Evolutionary conservation across 2,113 vertebrate species (phyloP).

Genomic region (Tychaedon coryphoeus): DNA sequence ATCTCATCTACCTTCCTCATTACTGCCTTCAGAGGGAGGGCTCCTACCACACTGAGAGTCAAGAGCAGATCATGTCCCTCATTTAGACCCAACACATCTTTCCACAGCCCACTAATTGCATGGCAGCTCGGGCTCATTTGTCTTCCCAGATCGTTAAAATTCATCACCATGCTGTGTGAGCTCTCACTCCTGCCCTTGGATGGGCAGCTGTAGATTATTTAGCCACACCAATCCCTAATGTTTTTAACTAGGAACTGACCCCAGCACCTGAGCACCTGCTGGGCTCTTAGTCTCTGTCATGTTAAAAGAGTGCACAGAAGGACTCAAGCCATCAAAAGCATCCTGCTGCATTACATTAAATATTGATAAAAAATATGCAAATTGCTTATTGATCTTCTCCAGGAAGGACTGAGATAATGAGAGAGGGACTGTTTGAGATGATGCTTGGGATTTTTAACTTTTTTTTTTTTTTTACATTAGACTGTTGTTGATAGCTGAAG

Average conservation of each 20-base stretch:
- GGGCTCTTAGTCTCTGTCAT: slow-evolving; percentile 76
- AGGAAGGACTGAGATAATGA: slow-evolving; percentile 69
- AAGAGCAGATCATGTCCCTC: slow-evolving; percentile 88
- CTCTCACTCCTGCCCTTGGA: slow-evolving; percentile 60
- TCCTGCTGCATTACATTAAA: slow-evolving; percentile 84
- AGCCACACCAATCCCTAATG: slow-evolving; percentile 68
- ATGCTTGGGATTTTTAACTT: slow-evolving; percentile 52
- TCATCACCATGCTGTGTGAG: slow-evolving; percentile 73
- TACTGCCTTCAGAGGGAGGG: slow-evolving; percentile 81
- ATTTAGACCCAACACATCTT: slow-evolving; percentile 86
- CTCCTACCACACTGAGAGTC: slow-evolving; percentile 80
- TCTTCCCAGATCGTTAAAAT: slow-evolving; percentile 82
- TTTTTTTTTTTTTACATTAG: slow-evolving; percentile 24
- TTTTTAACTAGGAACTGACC: slow-evolving; percentile 71
- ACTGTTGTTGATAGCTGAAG: slow-evolving; percentile 49
- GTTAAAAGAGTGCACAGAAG: slow-evolving; percentile 73
- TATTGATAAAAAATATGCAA: slow-evolving; percentile 89
- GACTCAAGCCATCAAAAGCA: slow-evolving; percentile 73
- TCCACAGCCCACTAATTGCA: slow-evolving; percentile 84
- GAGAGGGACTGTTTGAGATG: slow-evolving; percentile 51
- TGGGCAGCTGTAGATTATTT: slow-evolving; percentile 80
- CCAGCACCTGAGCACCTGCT: slow-evolving; percentile 66
- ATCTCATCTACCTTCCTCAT: slow-evolving; percentile 78
- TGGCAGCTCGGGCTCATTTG: slow-evolving; percentile 82
- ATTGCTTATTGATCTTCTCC: slow-evolving; percentile 83